Evolutionary conservation across 2,113 vertebrate genomes (phyloP).

Genomic region (Periophthalmus modestus): DNA sequence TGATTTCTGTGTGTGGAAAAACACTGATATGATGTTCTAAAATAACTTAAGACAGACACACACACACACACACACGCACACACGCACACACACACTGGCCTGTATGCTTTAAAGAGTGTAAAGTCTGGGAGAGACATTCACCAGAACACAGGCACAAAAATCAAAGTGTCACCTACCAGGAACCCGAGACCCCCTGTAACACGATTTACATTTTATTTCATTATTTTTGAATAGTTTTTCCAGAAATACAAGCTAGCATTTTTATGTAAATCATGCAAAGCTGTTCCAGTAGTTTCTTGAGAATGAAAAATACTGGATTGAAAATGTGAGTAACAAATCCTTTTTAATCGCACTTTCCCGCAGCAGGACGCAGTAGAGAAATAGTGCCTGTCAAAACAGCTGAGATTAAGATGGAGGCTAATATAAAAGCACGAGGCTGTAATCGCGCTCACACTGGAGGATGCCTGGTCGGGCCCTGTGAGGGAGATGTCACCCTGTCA

Average conservation of each 20-base stretch:
- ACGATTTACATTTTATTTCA: too few relatives aligned
- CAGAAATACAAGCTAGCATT: not conserved
- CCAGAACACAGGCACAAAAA: not conserved
- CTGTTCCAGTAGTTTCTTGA: not conserved
- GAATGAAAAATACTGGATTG: not conserved
- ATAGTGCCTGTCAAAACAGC: conserved; percentile 14
- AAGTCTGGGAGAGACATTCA: not conserved
- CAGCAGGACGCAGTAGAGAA: not conserved
- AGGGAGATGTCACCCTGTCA: conserved; percentile 50
- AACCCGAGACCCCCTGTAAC: too few relatives aligned
- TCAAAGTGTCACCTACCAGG: too few relatives aligned
- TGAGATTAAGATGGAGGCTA: conserved; percentile 24
- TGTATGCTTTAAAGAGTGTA: not conserved
- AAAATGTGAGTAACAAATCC: not conserved
- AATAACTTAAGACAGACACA: not conserved
- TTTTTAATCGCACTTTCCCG: conserved; percentile 9
- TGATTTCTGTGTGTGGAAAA: not conserved
- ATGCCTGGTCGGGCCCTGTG: conserved; percentile 5
- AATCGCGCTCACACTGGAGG: conserved; percentile 3
- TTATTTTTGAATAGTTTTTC: too few relatives aligned
- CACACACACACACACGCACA: too few relatives aligned
- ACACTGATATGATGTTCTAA: not conserved
- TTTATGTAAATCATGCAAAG: not conserved
- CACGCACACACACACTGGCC: too few relatives aligned
- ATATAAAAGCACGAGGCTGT: conserved; percentile 13